A percentile compares a stretch with the other conserved stretches of the same genome.
phyloP scores from a whole-genome alignment of 2,113 vertebrate genomes.

The Phylloscopus whistleri region DNA sequence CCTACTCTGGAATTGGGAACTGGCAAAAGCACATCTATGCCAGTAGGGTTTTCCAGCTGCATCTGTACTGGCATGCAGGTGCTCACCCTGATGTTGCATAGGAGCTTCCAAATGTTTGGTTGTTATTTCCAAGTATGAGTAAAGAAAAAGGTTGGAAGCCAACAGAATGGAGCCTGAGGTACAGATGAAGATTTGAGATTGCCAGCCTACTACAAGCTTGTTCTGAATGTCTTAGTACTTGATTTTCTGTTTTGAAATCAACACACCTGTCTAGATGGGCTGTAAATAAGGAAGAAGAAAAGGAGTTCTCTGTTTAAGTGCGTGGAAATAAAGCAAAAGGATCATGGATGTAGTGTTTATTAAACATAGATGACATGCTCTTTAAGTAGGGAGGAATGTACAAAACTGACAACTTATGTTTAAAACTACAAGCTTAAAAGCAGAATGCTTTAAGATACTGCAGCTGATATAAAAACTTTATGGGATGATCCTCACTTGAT shows the following conservation, averaged over 20 bases:
- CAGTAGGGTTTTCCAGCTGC: neutral
- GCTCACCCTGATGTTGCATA: neutral
- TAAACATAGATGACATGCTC: neutral
- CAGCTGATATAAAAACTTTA: neutral
- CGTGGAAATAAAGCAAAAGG: neutral
- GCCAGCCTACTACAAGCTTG: neutral
- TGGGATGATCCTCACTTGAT: neutral
- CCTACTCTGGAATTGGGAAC: neutral
- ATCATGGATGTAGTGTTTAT: neutral
- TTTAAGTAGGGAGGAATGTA: neutral
- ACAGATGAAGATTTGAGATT: neutral
- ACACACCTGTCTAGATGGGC: neutral
- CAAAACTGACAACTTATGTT: neutral
- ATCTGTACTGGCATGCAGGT: neutral
- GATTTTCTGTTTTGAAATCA: neutral
- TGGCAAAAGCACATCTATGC: neutral
- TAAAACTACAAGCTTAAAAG: neutral
- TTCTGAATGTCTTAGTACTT: neutral
- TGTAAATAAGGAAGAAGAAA: neutral
- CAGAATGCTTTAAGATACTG: neutral
- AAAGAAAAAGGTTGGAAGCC: neutral
- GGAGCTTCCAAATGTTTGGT: neutral
- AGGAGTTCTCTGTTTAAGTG: neutral
- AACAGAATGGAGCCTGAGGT: neutral
- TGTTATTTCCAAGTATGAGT: neutral